A percentile compares a stretch with the other conserved stretches of the same genome.
phyloP scores from a whole-genome alignment of 2,797 vertebrate genomes.

The Rousettus madagascariensis region DNA sequence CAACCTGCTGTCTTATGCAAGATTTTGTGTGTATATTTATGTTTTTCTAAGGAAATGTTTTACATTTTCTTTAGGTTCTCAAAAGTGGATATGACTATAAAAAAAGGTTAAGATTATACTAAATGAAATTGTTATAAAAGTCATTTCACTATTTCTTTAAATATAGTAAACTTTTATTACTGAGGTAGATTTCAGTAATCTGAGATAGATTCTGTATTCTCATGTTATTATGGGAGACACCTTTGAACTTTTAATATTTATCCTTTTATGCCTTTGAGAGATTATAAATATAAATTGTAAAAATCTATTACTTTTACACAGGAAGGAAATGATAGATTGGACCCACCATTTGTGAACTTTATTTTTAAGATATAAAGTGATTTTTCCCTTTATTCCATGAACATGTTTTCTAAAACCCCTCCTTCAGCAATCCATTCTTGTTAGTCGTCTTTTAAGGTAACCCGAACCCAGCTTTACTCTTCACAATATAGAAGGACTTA shows the following conservation, averaged over 20 bases:
- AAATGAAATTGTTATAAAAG: constrained; percentile 13
- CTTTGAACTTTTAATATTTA: neutral
- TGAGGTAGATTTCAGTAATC: neutral
- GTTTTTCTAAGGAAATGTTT: neutral
- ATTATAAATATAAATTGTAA: neutral
- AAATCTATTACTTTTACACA: neutral
- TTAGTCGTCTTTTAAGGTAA: neutral
- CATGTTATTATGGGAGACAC: neutral
- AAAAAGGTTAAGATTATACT: neutral
- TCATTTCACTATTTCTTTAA: neutral
- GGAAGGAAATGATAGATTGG: neutral
- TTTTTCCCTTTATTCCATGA: neutral
- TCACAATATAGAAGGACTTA: neutral
- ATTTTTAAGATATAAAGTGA: neutral
- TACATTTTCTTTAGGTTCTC: constrained; percentile 33
- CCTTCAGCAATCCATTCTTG: neutral
- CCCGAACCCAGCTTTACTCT: neutral
- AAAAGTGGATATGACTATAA: neutral
- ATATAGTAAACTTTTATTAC: neutral
- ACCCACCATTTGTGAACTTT: neutral
- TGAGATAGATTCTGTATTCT: neutral
- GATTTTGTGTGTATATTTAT: neutral
- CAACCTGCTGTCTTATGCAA: neutral
- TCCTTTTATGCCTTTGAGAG: neutral
- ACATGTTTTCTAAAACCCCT: neutral